Base-by-base conservation (phyloP, 2,888 invertebrate genomes). In the Philereme transversata region DNA sequence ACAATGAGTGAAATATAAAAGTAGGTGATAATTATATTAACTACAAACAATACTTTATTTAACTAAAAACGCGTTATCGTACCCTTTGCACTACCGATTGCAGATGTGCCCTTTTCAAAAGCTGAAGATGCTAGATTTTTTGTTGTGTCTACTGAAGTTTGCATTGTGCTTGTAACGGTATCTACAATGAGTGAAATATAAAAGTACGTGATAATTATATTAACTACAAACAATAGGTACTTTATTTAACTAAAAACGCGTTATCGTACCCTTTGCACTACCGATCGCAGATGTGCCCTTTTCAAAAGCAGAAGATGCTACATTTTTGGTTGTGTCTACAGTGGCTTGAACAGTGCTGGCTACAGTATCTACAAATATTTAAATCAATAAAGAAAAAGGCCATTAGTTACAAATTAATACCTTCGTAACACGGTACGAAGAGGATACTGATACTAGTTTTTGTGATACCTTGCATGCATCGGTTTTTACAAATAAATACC, bases 271-370 rank as follows among this genome's bases (percentile, higher is more conserved):
- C 77, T 79, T 79, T 4, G 79, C 78, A 62, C 70, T 70, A 53
- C 74, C 77, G 48, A 80, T 66, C 5, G 71, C 51, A 34, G 76
- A 71, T 33, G 80, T 63, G 7, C 83, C 73, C 40, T 75, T 80
- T 38, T 80, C 81, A 64, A 75, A 71, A 11, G 75, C 77, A 3
- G 80, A 71, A 8, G 75, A 65, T 34, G 82, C 76, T 10, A 76
- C 69, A 65, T 69, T 78, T 69, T 80, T 83, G n/a, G 83, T 80
- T 0, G 78, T 79, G 41, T 84, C 84, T 73, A 83, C 79, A 36
- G 82, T 76, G 40, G 72, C 70, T 44, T 74, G 66, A 7, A 78
- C 73, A 45, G 80, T 79, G 65, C 73, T 76, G 44, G 76, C 58
- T 57, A 81, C 77, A 5, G 78, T 71, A 56, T 82, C 81, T 81